Percentiles rank a stretch among this genome's conserved stretches.
These are phyloP conservation scores for Campoletis raptor DNA, from an alignment of 2,888 invertebrate genomes.

Conservation along the genomic window DNA sequence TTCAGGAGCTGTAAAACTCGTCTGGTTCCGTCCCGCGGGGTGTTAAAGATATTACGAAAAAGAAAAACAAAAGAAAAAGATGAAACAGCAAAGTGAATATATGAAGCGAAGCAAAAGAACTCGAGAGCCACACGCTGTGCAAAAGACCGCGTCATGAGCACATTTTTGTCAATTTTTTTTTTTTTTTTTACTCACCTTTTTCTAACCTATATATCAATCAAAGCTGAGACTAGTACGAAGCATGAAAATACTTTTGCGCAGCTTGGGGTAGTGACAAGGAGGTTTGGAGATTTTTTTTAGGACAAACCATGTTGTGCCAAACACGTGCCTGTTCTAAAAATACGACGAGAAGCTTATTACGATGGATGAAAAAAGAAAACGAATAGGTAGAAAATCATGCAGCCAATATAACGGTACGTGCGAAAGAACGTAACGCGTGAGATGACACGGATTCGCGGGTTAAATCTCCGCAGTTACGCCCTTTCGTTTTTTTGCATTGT, in stretches of 20 bases:
- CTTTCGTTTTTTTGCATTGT: neutral
- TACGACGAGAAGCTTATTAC: neutral
- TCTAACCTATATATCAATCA: slow-evolving; percentile 57
- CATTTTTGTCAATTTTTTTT: slow-evolving; percentile 38
- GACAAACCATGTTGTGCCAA: slow-evolving; percentile 12
- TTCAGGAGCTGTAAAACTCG: slow-evolving; percentile 46
- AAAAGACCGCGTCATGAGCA: slow-evolving; percentile 35
- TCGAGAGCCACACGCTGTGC: slow-evolving; percentile 44
- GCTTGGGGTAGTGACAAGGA: neutral
- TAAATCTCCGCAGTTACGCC: slow-evolving; percentile 8
- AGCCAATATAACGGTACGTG: neutral
- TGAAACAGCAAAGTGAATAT: slow-evolving; percentile 35
- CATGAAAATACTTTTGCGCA: slow-evolving; percentile 1
- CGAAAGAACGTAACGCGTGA: slow-evolving; percentile 2
- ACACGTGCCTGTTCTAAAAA: slow-evolving; percentile 23
- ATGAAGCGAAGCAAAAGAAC: slow-evolving; percentile 18
- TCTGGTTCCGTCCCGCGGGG: slow-evolving; percentile 18
- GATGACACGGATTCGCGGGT: slow-evolving; percentile 23
- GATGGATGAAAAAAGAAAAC: neutral
- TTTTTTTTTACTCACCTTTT: neutral
- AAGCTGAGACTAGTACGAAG: slow-evolving; percentile 36
- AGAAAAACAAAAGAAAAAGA: slow-evolving; percentile 5
- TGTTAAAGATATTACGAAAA: slow-evolving; percentile 35
- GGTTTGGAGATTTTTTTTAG: neutral
- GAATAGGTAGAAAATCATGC: neutral